Conservation (phyloP, 23 tunicate species). For the Halocynthia aurantium region DNA sequence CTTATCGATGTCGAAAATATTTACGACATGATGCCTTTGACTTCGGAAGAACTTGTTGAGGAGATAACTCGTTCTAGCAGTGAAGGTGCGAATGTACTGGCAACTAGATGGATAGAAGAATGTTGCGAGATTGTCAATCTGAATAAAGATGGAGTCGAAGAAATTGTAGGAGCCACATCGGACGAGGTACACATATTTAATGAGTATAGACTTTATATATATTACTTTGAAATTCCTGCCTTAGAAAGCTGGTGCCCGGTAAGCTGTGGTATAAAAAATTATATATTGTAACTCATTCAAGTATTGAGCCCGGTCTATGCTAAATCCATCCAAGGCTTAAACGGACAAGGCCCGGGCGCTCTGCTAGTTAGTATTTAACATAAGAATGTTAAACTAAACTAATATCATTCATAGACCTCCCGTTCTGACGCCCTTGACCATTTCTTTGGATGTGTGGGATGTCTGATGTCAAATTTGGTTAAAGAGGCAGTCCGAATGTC, state of each 20-base stretch:
- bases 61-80: conserved; percentile 44
- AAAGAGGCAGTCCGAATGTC: conserved; percentile 73
- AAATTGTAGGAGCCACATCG: conserved; percentile 13
- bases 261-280: too few relatives aligned
- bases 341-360: too few relatives aligned
- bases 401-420: conserved; percentile 13
- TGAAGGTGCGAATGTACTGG: conserved; percentile 19
- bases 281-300: too few relatives aligned
- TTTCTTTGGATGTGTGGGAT: conserved; percentile 76
- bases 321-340: too few relatives aligned
- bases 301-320: too few relatives aligned
- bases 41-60: conserved; percentile 37
- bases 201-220: too few relatives aligned
- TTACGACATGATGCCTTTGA: conserved; percentile 67
- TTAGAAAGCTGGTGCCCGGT: too few relatives aligned
- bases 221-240: too few relatives aligned
- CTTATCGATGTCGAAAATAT: conserved; percentile 43
- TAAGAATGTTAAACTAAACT: too few relatives aligned
- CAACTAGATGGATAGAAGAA: conserved; percentile 42
- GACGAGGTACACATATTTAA: conserved; percentile 25
- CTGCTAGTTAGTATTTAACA: too few relatives aligned
- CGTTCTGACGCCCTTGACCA: conserved; percentile 79
- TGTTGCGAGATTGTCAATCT: conserved; percentile 61
- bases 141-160: conserved; percentile 49
- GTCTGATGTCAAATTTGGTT: conserved; percentile 79